Evolutionary conservation across 1,140 invertebrate genomes (phyloP), one percentile per base, ranked within the genome.

Genomic region (Drosophila melanica): DNA sequence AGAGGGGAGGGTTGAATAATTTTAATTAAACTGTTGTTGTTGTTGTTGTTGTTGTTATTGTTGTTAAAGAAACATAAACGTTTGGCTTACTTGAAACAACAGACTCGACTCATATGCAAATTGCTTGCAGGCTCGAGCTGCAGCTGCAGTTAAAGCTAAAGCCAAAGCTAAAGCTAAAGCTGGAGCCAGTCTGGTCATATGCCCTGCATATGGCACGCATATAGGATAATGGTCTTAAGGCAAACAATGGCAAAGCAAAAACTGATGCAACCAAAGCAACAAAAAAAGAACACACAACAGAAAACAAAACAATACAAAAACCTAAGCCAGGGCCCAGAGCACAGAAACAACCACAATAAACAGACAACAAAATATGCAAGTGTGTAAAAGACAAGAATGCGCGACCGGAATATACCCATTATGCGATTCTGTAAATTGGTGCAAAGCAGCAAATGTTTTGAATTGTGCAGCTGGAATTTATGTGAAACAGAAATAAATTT

Each of bases 191-290:
- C 23, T 27, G 45, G 12, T 10, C 47, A 14, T 54, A 51, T 62
- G 33, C 12, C 30, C 45, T 53, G 79, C 78, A 79, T 76, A 67
- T 70, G 72, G 68, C 75, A 76, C 67, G 75, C 75, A 86, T 79
- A 81, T 73, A 76, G 82, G 71, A 76, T 87, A 86, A 86, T 86
- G 75, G 71, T 70, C 79, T 86, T 76, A 63, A 75, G 65, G 63
- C 68, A 75, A 82, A 82, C 79, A 82, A 82, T 74, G 77, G 66
- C 59, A 76, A 72, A 41, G 65, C 50, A 64, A 10, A 35, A 53
- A 60, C 44, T 41, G 39, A 39, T 54, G 45, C 47, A 51, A 39
- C 54, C 33, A 23, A 14, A 41, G 42, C 6, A 33, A 35, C 33
- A 35, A 41, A 41, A 41, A 53, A 11, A 60, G 41, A 81, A 66